Evolutionary conservation across 2,113 vertebrate genomes (phyloP).

Genomic region (Alosa alosa): DNA sequence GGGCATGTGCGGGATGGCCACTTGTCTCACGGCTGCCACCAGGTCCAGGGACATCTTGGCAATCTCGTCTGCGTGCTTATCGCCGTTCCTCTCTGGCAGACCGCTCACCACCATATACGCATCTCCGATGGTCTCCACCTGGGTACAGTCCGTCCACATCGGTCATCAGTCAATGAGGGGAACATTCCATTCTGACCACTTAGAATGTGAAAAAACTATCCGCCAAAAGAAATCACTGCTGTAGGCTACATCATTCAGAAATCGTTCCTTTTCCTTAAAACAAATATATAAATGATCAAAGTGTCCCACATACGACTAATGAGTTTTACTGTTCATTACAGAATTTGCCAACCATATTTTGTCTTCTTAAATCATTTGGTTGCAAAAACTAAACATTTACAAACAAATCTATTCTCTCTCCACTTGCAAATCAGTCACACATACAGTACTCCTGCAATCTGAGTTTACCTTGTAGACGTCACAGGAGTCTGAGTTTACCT

Average conservation of each 20-base stretch:
- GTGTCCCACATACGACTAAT: too few relatives aligned
- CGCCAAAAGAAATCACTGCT: too few relatives aligned
- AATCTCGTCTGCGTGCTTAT: constrained; percentile 78
- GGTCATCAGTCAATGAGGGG: not conserved
- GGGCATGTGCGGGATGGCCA: constrained; percentile 81
- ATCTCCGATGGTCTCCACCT: constrained; percentile 88
- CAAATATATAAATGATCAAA: too few relatives aligned
- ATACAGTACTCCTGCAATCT: too few relatives aligned
- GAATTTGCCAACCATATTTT: not conserved
- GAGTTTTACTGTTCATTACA: not conserved
- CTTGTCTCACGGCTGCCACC: constrained; percentile 82
- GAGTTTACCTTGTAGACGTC: constrained; percentile 82
- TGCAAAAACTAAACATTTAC: not conserved
- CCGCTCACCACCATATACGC: constrained; percentile 90
- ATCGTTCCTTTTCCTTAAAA: too few relatives aligned
- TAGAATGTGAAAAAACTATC: not conserved
- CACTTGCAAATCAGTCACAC: too few relatives aligned
- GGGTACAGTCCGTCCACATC: not conserved
- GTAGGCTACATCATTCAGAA: not conserved
- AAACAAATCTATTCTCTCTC: not conserved
- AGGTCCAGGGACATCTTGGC: constrained; percentile 88
- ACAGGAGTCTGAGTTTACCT: constrained; percentile 79
- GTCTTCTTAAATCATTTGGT: not conserved
- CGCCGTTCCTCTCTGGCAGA: constrained; percentile 82
- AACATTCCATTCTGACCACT: not conserved